Evolutionary conservation across 1,140 invertebrate genomes (phyloP).

Genomic region (Leptopilina clavipes): DNA sequence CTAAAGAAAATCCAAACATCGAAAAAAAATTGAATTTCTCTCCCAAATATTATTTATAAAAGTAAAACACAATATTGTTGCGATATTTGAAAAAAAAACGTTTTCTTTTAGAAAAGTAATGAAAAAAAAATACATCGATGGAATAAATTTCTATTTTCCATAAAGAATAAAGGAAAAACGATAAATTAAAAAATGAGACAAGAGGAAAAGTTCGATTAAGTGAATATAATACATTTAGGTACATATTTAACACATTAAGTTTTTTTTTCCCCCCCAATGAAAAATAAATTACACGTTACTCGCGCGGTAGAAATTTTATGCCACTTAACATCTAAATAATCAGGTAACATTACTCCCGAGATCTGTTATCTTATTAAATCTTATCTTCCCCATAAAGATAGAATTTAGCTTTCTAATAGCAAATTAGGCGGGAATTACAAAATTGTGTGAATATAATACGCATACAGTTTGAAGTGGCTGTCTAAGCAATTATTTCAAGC

Average conservation of each 20-base stretch:
- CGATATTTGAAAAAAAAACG: no score
- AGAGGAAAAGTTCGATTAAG: constrained; percentile 4
- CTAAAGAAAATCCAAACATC: background rate
- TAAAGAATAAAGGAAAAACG: background rate
- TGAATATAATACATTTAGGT: background rate
- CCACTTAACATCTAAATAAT: constrained; percentile 20
- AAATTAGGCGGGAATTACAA: constrained; percentile 17
- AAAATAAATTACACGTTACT: constrained; percentile 3
- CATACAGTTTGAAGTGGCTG: background rate
- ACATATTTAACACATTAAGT: background rate
- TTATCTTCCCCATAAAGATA: background rate
- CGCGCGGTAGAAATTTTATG: background rate
- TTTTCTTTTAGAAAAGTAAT: no score
- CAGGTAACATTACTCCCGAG: background rate
- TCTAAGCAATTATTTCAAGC: constrained; percentile 1
- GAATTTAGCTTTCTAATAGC: constrained; percentile 16
- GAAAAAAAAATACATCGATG: no score
- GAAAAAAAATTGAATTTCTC: background rate
- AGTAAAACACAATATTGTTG: no score
- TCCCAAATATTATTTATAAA: no score
- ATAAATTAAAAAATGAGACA: background rate
- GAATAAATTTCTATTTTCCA: background rate
- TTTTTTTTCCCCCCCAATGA: background rate
- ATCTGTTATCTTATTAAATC: constrained; percentile 7
- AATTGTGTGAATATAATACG: constrained; percentile 12